Evolutionary conservation across 2,113 vertebrate species (phyloP), one percentile per base, ranked within the genome.

Genomic region (Lucifuga dentata): DNA sequence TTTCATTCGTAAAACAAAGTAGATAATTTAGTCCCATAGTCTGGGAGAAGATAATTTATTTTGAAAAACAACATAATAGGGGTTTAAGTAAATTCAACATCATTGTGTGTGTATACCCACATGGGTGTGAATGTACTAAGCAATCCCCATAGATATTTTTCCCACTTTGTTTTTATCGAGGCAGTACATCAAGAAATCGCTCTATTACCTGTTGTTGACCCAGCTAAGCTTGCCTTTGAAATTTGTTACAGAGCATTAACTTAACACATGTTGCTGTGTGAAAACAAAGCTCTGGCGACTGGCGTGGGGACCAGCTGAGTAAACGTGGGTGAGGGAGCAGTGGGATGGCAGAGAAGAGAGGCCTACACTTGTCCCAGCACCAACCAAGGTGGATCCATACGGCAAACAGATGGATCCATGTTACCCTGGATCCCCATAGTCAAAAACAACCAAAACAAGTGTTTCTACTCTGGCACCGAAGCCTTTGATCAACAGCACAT

Each of bases 401-500:
- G 94, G 95, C 88, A 90, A 91, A 86, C 97, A 98, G 97, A 98
- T 98, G 96, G 95, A 93, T 94, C n/a, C n/a, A 86, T 92, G 89
- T 92, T 94, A 90, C 93, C 86, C 88, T 69, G 86, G 92, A 94
- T 93, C 94, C 90, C 93, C 88, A 86, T 86, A 73, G 92, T 93
- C 81, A 92, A 91, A 84, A 88, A 83, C 87, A 92, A 82, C 76
- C 80, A 94, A 94, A 92, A 95, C 95, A 95, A 95, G 93, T 94
- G 92, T 93, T 94, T 93, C 91, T 90, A 89, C 73, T 94, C 91
- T 79, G 90, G 93, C 66, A 84, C 92, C 79, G 85, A 92, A 92
- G 92, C 93, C 96, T 99, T 99, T 99, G 97, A 98, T 98, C 95
- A 94, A 80, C 70, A 3, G 93, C 94, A 91, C 95, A 93, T 95